These are phyloP conservation scores for Guaruba guarouba DNA, from an alignment of 2,113 vertebrate species.

Conservation along the genomic window DNA sequence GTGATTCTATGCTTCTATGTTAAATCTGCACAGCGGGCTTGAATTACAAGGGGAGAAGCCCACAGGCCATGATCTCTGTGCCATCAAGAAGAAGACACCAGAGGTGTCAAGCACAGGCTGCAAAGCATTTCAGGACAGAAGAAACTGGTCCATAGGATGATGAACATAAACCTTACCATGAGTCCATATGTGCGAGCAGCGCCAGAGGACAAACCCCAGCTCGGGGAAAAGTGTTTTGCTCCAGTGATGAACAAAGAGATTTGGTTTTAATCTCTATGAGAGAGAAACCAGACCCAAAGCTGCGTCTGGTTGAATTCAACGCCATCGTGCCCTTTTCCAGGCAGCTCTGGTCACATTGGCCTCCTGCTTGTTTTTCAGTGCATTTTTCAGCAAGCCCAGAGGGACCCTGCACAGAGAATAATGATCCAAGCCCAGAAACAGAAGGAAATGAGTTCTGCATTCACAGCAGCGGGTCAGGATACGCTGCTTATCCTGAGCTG, in stretches of 20 bases:
- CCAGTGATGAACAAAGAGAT: neutral
- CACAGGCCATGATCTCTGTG: fast-evolving
- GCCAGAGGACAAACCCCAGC: neutral
- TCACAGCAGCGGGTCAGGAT: fast-evolving
- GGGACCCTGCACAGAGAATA: neutral
- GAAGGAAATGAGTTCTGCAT: neutral
- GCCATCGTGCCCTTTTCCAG: neutral
- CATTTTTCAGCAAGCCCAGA: neutral
- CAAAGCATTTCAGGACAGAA: neutral
- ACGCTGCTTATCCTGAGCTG: neutral
- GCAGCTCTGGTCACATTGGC: neutral
- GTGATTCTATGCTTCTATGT: fast-evolving
- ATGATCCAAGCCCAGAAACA: neutral
- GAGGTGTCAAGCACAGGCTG: neutral
- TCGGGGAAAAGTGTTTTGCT: neutral
- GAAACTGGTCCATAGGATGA: fast-evolving
- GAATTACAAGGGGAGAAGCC: neutral
- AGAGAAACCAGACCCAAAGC: neutral
- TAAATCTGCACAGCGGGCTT: neutral
- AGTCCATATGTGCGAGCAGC: neutral
- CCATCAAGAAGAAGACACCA: neutral
- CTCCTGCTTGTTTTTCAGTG: neutral
- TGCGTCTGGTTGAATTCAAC: fast-evolving
- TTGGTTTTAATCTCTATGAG: neutral
- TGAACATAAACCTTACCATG: neutral